Base-by-base conservation (phyloP, 2,888 invertebrate species). In the Nomada fucata region DNA sequence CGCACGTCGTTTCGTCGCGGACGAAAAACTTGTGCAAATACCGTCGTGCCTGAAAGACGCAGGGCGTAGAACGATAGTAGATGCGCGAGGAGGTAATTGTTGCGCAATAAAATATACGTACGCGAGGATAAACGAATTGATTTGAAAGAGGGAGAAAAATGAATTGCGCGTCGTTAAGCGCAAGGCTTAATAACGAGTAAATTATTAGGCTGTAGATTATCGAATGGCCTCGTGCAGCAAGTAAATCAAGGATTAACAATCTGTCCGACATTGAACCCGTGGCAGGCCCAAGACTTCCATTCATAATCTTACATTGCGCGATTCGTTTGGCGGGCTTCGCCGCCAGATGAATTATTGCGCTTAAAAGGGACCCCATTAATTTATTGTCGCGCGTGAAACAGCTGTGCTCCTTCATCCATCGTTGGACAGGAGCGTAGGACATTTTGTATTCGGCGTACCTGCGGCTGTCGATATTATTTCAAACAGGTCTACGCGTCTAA, bases 291-390 rank as follows among this genome's bases (percentile, higher is more conserved):
- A 13, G 5, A 29, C 44, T 23, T 53, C 50, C 36, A 71, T 23
- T 42, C 13, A 26, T 68, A 42, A 52, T 53, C 20, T 42, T 53
- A 44, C 42, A 52, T 42, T 29, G 53, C 4, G 0, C 61, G 20
- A 53, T 42, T 68, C 57, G 59, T 50, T 57, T 47, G 15, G 36
- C 23, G n/a, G n/a, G n/a, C 9, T 29, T 69, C 44, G 26, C 57
- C 36, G 26, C 18, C 36, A 55, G 53, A 75, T 65, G 52, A 75
- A 75, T 52, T 29, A 75, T 20, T 52, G 50, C n/a, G 23, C 20
- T 44, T 75, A 47, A 67, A 64, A 42, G 52, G 20, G 52, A 23
- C n/a, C 57, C 68, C 68, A 76, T 78, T 68, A 68, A 68, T 78
- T 61, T 47, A 36, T 63, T 67, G 76, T 75, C 61, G 20, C 11